Conservation (phyloP, 1,140 invertebrate species). For the Tribolium castaneum region DNA sequence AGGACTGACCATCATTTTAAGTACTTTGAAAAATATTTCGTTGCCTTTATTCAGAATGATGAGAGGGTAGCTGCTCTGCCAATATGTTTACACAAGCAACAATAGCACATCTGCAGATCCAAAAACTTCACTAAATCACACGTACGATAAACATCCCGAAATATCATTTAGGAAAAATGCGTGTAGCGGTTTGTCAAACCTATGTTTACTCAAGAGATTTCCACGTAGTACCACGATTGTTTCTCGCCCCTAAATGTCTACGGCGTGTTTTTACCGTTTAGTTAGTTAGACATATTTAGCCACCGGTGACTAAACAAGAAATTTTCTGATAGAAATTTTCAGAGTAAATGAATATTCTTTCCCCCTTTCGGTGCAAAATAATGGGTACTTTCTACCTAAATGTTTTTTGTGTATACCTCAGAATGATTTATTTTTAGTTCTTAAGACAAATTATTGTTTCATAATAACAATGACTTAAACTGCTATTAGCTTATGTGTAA, state of each 20-base stretch:
- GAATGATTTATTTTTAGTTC: too few relatives aligned
- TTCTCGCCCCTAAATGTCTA: constrained; percentile 42
- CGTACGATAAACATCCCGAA: constrained; percentile 55
- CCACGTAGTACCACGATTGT: constrained; percentile 48
- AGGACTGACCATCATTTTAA: neutral
- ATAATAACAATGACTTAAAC: too few relatives aligned
- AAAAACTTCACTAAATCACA: constrained; percentile 52
- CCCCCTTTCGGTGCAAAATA: too few relatives aligned
- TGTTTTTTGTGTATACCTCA: too few relatives aligned
- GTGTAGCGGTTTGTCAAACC: constrained; percentile 47
- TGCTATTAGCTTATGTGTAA: too few relatives aligned
- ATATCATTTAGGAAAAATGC: constrained; percentile 49
- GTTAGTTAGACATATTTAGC: too few relatives aligned
- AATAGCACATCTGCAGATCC: constrained; percentile 57
- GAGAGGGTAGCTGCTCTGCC: constrained; percentile 39
- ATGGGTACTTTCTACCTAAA: too few relatives aligned
- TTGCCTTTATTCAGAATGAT: neutral
- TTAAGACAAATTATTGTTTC: too few relatives aligned
- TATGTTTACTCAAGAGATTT: constrained; percentile 50
- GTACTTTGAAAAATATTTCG: neutral
- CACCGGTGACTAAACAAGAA: too few relatives aligned
- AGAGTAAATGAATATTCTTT: too few relatives aligned
- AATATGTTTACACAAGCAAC: constrained; percentile 50
- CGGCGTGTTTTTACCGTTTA: neutral
- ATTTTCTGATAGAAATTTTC: too few relatives aligned